These are phyloP conservation scores for Martes martes DNA, from an alignment of 2,113 vertebrate species.

Conservation along the genomic window DNA sequence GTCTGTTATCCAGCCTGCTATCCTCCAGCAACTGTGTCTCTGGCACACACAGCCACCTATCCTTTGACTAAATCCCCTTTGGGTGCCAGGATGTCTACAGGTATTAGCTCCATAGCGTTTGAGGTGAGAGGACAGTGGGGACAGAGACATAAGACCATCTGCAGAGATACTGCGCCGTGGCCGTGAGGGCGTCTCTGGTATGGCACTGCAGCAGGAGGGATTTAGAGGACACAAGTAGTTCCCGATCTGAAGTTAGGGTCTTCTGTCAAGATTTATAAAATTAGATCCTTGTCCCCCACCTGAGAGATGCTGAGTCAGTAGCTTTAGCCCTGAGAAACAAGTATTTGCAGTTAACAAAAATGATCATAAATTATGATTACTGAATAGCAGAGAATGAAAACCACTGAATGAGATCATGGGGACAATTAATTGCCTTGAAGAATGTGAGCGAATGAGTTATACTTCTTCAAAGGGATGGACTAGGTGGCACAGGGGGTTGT, in stretches of 20 bases:
- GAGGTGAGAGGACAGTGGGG: fast-evolving
- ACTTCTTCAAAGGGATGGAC: neutral
- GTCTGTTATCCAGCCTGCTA: fast-evolving
- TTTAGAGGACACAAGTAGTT: neutral
- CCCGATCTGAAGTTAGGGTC: neutral
- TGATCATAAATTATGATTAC: neutral
- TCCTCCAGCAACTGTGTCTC: neutral
- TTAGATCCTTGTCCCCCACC: neutral
- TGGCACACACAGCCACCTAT: neutral
- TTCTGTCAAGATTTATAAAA: neutral
- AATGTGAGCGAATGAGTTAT: neutral
- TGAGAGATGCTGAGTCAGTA: neutral
- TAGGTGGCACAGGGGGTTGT: neutral
- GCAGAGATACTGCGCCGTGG: neutral
- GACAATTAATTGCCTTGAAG: neutral
- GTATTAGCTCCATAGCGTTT: neutral
- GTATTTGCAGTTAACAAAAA: neutral
- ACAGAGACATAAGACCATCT: no score
- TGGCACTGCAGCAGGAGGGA: neutral
- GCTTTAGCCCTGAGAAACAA: neutral
- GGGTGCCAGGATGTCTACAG: no score
- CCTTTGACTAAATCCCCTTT: neutral
- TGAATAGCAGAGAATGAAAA: neutral
- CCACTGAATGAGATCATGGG: neutral
- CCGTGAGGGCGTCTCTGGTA: fast-evolving